Percentiles rank a stretch among this genome's conserved stretches.
phyloP scores from a whole-genome alignment of 2,113 vertebrate species.

The Urocolius indicus region DNA sequence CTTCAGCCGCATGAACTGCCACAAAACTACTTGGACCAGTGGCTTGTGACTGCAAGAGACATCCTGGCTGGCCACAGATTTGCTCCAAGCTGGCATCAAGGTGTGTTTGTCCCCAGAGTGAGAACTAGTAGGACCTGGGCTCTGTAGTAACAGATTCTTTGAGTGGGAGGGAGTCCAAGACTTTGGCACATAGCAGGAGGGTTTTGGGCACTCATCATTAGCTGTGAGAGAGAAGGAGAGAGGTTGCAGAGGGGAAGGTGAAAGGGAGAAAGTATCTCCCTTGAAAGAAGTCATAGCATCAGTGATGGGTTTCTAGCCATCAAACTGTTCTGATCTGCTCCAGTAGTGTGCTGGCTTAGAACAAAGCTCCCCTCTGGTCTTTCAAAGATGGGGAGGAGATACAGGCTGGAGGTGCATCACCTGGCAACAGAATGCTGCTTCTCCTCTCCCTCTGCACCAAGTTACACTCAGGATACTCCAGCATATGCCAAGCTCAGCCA shows the following conservation, averaged over 20 bases:
- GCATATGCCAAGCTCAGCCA: background rate
- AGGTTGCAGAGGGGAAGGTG: background rate
- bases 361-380: background rate
- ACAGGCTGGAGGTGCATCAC: background rate
- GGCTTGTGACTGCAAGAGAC: background rate
- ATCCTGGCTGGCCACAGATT: background rate
- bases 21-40: background rate
- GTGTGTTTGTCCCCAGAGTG: background rate
- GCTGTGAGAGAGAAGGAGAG: background rate
- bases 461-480: background rate
- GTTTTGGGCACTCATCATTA: background rate
- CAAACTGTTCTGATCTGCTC: background rate
- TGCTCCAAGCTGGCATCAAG: background rate
- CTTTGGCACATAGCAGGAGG: background rate
- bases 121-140: background rate
- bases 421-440: background rate
- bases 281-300: background rate
- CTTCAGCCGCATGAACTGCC: background rate
- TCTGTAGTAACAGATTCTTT: background rate
- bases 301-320: constrained; percentile 15
- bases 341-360: background rate
- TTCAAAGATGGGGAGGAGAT: background rate
- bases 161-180: background rate
- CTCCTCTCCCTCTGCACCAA: background rate
- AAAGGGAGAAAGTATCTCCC: background rate